Base-by-base conservation (phyloP, 1,140 invertebrate genomes). In the Watersipora subatra region DNA sequence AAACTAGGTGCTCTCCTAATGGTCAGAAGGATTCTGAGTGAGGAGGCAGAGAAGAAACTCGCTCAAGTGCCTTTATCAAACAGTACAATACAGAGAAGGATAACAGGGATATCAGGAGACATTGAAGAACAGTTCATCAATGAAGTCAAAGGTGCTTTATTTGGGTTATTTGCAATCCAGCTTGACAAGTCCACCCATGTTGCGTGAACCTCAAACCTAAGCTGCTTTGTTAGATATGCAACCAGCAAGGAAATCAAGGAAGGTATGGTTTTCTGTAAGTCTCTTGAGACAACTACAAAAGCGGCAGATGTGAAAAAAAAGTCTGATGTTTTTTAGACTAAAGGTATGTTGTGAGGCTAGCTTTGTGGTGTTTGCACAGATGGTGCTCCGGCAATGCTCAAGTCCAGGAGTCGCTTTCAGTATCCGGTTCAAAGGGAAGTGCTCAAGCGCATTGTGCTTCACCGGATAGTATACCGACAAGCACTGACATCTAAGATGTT, bases 321-420 rank as follows among this genome's bases (percentile, higher is more conserved):
- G 2, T n/a, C n/a, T 57, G n/a, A 15, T 2, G 69, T 64, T 70
- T 72, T 75, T 67, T 61, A 73, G 67, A 63, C 66, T 65, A 57
- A 73, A 72, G 62, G 65, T 64, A 34, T 73, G 64, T 62, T 66
- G 62, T 72, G 70, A 67, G 65, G 69, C 62, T 75, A 69, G 62
- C 61, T 73, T 57, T 73, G 67, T 71, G 75, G 71, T 30, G 71
- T 78, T 71, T 80, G 74, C 67, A 80, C 74, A 69, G 77, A 80
- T 73, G 73, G 73, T 66, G 75, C 76, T 66, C 73, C 68, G 69
- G 69, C 75, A 59, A 78, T 79, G 72, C 61, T 75, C 28, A 73
- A 75, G 67, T 75, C 67, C 57, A 72, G 71, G 67, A 76, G 68
- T 29, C 72, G 74, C 28, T 68, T 77, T 56, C 66, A 67, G 58